Base-by-base conservation (phyloP, 2,797 vertebrate species). In the Gastrophryne carolinensis region DNA sequence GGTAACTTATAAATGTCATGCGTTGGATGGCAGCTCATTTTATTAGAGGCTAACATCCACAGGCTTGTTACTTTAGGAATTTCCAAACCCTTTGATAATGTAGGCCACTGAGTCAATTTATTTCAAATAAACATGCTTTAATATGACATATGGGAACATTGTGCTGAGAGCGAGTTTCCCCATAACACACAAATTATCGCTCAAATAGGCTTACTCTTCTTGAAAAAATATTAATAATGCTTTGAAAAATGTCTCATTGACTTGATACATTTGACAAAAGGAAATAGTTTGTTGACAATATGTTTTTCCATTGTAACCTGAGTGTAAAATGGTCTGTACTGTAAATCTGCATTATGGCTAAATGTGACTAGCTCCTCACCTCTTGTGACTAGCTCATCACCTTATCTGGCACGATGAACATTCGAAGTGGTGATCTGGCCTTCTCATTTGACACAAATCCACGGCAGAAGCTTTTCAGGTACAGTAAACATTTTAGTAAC, bases 1-100 rank as follows among this genome's bases (percentile, higher is more conserved):
- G 77, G 80, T 80, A 75, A 79, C 52, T 67, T 80, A 77, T 75
- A 81, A 68, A 81, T 80, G 65, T 72, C 79, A 29, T 63, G 39
- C 75, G 15, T 10, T 4, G 44, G 81, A 79, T 23, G 72, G 70
- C 70, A 80, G 64, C 32, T 81, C 82, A 70, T 52, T 66, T 47
- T 73, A 23, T 61, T 81, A 65, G 75, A 32, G 53, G 68, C 57
- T 78, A 78, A 78, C 72, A 32, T 72, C 44, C 68, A 60, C 26
- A 32, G 58, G 53, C 62, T 72, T 58, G 56, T 78, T 61, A 65
- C 75, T 35, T 78, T 66, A 71, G 49, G 35, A 49, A 50, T 71
- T 49, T 60, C 50, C 37, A 37, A 62, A 63, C 58, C 50, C 67
- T 53, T 77, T 63, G 57, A 71, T 77, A 65, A 72, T 72, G 60